phyloP scores from a whole-genome alignment of 2,797 vertebrate species.

The Myioborus melanocephalus region DNA sequence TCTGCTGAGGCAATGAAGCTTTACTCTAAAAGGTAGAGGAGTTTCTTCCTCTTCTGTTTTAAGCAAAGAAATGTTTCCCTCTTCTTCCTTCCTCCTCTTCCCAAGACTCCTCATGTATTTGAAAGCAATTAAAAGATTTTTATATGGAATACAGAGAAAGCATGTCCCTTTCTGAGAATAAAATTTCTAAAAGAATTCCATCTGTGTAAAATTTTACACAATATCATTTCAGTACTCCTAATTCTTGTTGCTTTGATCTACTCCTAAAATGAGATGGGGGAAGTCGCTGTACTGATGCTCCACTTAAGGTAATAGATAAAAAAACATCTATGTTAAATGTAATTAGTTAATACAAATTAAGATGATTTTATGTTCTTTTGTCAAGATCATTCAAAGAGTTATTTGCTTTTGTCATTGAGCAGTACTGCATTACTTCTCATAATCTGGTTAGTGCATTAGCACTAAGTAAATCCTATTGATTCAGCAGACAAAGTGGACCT shows the following conservation, averaged over 20 bases:
- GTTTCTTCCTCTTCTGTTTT: neutral
- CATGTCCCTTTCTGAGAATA: neutral
- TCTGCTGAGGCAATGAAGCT: neutral
- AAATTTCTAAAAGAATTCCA: neutral
- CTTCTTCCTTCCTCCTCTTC: neutral
- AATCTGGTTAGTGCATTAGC: constrained; percentile 81
- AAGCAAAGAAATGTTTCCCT: neutral
- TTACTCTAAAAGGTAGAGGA: neutral
- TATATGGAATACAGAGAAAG: neutral
- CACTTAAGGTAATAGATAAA: constrained; percentile 64
- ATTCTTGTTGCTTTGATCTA: constrained; percentile 23
- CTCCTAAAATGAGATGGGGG: constrained; percentile 29
- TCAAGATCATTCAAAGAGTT: constrained; percentile 72
- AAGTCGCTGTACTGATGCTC: constrained; percentile 14
- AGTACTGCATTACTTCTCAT: constrained; percentile 72
- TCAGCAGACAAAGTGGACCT: constrained; percentile 67
- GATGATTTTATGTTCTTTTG: constrained; percentile 78
- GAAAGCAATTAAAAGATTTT: neutral
- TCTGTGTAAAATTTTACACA: neutral
- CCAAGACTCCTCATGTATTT: neutral
- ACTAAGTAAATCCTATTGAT: constrained; percentile 79
- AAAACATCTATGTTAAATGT: constrained; percentile 60
- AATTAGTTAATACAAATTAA: constrained; percentile 77
- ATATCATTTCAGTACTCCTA: neutral
- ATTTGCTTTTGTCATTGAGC: constrained; percentile 78